A percentile compares a stretch with the other conserved stretches of the same genome.
phyloP scores from a whole-genome alignment of 2,888 invertebrate species.

The Leptothorax acervorum region DNA sequence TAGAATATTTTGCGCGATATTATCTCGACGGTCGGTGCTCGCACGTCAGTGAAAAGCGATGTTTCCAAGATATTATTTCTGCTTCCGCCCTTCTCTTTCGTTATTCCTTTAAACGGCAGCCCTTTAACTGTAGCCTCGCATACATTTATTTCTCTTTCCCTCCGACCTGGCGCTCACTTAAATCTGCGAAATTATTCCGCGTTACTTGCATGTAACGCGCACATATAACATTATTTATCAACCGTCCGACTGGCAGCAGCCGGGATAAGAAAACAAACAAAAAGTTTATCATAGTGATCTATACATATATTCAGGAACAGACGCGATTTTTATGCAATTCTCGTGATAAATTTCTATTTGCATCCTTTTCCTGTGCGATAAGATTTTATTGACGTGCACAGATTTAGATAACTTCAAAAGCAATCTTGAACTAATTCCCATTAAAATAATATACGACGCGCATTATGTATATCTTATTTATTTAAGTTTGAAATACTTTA shows the following conservation, averaged over 20 bases:
- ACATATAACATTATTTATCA: constrained; percentile 55
- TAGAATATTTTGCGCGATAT: constrained; percentile 38
- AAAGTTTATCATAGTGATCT: constrained; percentile 29
- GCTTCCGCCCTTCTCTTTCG: not conserved
- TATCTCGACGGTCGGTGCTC: constrained; percentile 8
- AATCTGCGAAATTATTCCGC: constrained; percentile 54
- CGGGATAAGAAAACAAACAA: not conserved
- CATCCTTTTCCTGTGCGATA: not conserved
- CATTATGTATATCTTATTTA: not conserved
- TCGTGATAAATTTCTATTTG: not conserved
- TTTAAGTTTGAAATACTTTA: not conserved
- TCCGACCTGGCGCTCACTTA: constrained; percentile 5
- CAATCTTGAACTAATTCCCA: not conserved
- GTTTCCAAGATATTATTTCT: constrained; percentile 36
- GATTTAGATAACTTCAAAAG: not conserved
- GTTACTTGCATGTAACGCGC: constrained; percentile 46
- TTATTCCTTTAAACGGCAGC: constrained; percentile 6
- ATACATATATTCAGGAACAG: not conserved
- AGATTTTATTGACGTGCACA: not conserved
- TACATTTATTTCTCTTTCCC: constrained; percentile 15
- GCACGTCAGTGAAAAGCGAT: not conserved
- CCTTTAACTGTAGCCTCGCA: constrained; percentile 1
- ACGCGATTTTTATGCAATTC: constrained; percentile 11
- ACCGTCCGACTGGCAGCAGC: constrained; percentile 5
- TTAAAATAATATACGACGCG: not conserved